phyloP scores from a whole-genome alignment of 1,140 invertebrate genomes.

The Nephila pilipes region DNA sequence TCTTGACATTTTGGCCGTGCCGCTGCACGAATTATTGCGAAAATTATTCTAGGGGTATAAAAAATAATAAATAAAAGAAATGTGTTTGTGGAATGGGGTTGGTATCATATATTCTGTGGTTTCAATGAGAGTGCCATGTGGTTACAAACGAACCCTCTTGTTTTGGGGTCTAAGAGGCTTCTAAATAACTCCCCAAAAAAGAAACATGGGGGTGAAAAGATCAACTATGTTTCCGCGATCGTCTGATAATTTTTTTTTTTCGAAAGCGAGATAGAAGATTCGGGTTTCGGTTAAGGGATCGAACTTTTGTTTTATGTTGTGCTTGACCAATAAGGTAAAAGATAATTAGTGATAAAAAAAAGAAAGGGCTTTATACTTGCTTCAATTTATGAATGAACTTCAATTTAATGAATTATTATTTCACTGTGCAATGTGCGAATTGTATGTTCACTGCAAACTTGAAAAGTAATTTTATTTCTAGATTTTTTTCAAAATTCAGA shows the following conservation, averaged over 20 bases:
- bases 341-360: too few relatives aligned
- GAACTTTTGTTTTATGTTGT: not conserved
- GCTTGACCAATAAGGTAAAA: too few relatives aligned
- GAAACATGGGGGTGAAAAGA: not conserved
- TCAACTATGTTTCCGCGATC: constrained; percentile 22
- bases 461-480: too few relatives aligned
- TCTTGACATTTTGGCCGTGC: not conserved
- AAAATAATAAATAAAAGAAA: not conserved
- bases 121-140: not conserved
- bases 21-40: constrained; percentile 38
- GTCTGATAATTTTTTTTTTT: not conserved
- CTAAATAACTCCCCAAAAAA: not conserved
- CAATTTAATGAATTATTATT: too few relatives aligned
- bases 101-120: not conserved
- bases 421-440: too few relatives aligned
- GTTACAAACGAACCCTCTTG: not conserved
- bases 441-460: too few relatives aligned
- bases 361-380: too few relatives aligned
- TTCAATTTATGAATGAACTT: too few relatives aligned
- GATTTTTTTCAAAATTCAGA: too few relatives aligned
- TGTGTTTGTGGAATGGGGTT: constrained; percentile 1
- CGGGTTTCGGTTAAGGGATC: not conserved
- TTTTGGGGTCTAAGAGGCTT: not conserved
- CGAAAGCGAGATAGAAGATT: not conserved
- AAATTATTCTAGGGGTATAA: not conserved